These are phyloP conservation scores for Sinosuthora webbiana DNA, from an alignment of 2,113 vertebrate species.

Conservation along the genomic window DNA sequence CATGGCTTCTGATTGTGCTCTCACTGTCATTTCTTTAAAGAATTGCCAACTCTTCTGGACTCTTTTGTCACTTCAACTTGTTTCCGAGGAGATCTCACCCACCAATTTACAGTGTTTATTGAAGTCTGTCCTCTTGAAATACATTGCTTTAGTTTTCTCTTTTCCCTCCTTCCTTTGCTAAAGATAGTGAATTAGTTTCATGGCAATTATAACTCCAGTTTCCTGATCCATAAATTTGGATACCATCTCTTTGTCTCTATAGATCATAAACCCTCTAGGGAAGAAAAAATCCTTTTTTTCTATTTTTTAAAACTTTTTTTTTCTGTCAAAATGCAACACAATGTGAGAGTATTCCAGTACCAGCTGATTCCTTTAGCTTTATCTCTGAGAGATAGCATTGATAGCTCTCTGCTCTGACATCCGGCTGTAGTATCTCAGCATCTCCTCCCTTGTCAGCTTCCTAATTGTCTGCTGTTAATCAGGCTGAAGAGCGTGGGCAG, in stretches of 20 bases:
- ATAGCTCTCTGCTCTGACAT: not conserved
- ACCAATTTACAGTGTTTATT: constrained; percentile 56
- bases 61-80: constrained; percentile 63
- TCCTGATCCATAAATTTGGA: not conserved
- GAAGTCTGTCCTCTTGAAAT: constrained; percentile 28
- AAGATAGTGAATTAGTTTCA: constrained; percentile 26
- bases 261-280: not conserved
- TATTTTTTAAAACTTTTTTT: not conserved
- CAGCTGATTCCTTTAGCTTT: not conserved
- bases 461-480: not conserved
- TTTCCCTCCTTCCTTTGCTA: constrained; percentile 16
- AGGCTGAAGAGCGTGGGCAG: not conserved
- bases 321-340: not conserved
- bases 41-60: constrained; percentile 63
- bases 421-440: not conserved
- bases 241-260: not conserved
- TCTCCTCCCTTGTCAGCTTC: not conserved
- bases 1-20: constrained; percentile 64
- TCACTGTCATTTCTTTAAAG: constrained; percentile 71
- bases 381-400: not conserved
- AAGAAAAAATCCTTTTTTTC: not conserved
- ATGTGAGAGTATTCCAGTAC: not conserved
- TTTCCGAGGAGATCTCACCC: constrained; percentile 63
- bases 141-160: constrained; percentile 40
- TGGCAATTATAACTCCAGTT: not conserved